A percentile compares a stretch with the other conserved stretches of the same genome.
These are phyloP conservation scores for Nothoprocta perdicaria DNA, from an alignment of 2,113 vertebrate genomes.

Conservation along the genomic window DNA sequence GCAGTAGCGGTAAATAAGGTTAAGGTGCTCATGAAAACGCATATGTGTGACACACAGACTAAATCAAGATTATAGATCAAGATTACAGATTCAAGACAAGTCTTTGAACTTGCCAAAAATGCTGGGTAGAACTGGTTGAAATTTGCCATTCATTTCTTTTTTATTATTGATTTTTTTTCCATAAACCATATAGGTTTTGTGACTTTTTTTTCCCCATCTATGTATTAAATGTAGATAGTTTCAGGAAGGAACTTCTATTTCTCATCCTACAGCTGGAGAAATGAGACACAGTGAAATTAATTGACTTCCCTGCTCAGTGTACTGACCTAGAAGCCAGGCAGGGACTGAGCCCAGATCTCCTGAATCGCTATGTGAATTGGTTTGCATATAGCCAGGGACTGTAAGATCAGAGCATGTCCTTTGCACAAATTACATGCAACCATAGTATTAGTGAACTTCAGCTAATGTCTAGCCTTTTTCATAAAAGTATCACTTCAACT, in stretches of 20 bases:
- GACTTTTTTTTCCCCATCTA: background rate
- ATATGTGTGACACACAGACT: background rate
- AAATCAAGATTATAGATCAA: background rate
- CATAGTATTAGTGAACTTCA: background rate
- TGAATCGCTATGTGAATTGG: background rate
- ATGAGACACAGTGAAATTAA: slow-evolving; percentile 11
- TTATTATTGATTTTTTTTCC: background rate
- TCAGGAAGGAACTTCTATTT: background rate
- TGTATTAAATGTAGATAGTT: background rate
- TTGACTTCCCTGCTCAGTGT: background rate
- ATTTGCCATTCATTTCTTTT: background rate
- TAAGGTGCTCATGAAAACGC: slow-evolving; percentile 4
- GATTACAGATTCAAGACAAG: background rate
- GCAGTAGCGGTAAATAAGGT: slow-evolving; percentile 31
- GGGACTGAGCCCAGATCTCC: background rate
- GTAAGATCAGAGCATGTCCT: background rate
- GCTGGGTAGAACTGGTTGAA: background rate
- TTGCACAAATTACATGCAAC: background rate
- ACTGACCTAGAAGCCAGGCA: background rate
- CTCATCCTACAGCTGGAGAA: background rate
- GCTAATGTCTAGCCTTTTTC: background rate
- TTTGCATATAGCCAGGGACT: background rate
- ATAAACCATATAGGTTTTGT: background rate
- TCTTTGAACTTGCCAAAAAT: background rate
- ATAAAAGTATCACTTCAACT: background rate